phyloP scores from a whole-genome alignment of 2,888 invertebrate species.

The Spodoptera littoralis region DNA sequence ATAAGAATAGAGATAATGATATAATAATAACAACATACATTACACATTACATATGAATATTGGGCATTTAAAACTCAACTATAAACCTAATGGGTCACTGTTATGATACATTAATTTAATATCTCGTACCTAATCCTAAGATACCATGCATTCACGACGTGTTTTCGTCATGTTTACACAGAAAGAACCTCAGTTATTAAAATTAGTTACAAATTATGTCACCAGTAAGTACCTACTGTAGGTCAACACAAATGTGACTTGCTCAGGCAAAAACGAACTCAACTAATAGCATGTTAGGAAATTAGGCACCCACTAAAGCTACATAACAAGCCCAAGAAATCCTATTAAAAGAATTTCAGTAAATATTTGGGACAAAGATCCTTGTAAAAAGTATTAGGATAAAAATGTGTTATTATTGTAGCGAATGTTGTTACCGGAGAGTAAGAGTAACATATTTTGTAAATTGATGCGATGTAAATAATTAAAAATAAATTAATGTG shows the following conservation, averaged over 20 bases:
- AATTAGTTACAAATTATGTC: no score
- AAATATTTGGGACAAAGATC: constrained; percentile 24
- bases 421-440: constrained; percentile 47
- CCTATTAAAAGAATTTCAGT: constrained; percentile 31
- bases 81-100: no score
- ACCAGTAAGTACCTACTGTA: no score
- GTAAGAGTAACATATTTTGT: constrained; percentile 57
- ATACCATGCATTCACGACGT: no score
- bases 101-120: no score
- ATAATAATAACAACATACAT: constrained; percentile 31
- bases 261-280: constrained; percentile 25
- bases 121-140: no score
- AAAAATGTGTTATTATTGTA: constrained; percentile 42
- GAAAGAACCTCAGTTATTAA: no score
- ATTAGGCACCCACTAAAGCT: constrained; percentile 29
- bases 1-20: constrained; percentile 32
- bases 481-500: constrained; percentile 31
- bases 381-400: constrained; percentile 46
- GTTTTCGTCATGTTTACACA: no score
- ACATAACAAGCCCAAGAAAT: constrained; percentile 14
- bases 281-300: constrained; percentile 21
- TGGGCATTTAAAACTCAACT: neutral
- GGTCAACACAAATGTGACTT: neutral
- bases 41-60: neutral
- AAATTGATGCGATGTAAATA: constrained; percentile 58